These are phyloP conservation scores for Malurus elegans DNA, from an alignment of 2,113 vertebrate species.

Conservation along the genomic window DNA sequence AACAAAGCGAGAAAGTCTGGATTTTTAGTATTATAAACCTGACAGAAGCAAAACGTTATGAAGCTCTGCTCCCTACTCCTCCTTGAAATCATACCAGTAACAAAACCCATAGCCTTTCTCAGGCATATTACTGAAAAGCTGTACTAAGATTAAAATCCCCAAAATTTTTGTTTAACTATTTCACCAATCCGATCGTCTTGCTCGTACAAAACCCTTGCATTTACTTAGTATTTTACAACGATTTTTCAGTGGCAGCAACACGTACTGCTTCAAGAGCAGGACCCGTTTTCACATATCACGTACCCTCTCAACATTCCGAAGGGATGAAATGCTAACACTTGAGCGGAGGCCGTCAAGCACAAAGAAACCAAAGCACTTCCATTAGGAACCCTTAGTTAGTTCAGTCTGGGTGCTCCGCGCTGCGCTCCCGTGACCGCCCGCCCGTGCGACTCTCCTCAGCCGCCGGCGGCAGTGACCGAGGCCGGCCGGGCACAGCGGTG, in stretches of 20 bases:
- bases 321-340: neutral
- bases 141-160: accelerated
- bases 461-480: neutral
- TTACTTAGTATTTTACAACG: neutral
- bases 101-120: neutral
- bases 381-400: neutral
- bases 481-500: neutral
- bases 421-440: neutral
- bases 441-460: neutral
- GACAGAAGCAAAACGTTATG: neutral
- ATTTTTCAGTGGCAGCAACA: neutral
- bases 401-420: neutral
- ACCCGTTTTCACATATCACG: neutral
- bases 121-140: neutral
- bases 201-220: neutral
- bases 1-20: neutral
- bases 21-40: neutral
- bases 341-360: neutral
- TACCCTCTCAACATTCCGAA: neutral
- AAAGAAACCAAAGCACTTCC: neutral
- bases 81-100: neutral
- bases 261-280: neutral
- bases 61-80: neutral
- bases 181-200: too few relatives aligned
- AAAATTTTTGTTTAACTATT: neutral